Base-by-base conservation (phyloP, 2,888 invertebrate species). In the Chloroclysta siterata region DNA sequence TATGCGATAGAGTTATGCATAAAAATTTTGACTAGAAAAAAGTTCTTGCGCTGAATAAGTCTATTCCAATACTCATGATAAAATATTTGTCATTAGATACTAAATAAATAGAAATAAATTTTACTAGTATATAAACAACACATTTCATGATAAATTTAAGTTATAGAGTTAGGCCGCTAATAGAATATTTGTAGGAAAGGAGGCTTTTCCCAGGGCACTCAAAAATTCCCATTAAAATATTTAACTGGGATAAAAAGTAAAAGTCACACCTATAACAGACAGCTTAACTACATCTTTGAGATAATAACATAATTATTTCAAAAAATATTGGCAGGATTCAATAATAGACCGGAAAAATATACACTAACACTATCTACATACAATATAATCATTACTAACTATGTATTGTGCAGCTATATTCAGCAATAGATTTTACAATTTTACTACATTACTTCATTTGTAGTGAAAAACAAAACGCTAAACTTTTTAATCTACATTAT, bases 1-100 rank as follows among this genome's bases (percentile, higher is more conserved):
- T 68, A 69, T 71, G 66, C 62, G 51, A 68, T 65, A 67, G 71
- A 70, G 73, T 74, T 71, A 75, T 72, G 72, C 69, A 53, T 72
- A 54, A 68, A 39, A 75, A 74, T 74, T 73, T 73, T 76, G 80
- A 79, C 80, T 79, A 80, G 76, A 75, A 70, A 65, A 62, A 70
- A 57, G 53, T 55, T 53, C n/a, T 65, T 60, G 61, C 63, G 52
- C 36, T 60, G 22, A 54, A 54, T 59, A 59, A 61, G 65, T 48
- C 41, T 48, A 52, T 41, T 53, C 47, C 53, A 60, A 48, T 39
- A 53, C 8, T 48, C 7, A 50, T n/a, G n/a, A 53, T 50, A 50
- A 53, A 28, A 46, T 39, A 41, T 55, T 46, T 36, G 15, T 39
- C 8, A 58, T 58, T 53, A 50, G 5, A 36, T 11, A 63, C 44